Base-by-base conservation (phyloP, 2,113 vertebrate genomes). In the Takifugu flavidus region DNA sequence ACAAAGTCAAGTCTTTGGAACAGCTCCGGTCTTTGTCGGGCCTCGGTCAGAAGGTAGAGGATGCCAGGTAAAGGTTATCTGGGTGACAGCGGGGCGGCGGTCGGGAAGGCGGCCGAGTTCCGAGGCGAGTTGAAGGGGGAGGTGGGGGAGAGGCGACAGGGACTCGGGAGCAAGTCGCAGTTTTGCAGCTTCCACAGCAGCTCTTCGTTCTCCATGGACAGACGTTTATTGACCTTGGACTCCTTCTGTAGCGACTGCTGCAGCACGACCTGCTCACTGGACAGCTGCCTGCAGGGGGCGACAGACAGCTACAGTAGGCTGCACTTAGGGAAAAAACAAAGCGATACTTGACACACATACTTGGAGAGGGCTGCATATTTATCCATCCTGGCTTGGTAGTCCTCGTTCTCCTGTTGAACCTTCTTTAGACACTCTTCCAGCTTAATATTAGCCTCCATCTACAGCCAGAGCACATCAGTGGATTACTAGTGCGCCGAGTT, bases 171-270 rank as follows among this genome's bases (percentile, higher is more conserved):
- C 63, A 98, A 83, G 86, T 98, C 95, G 0, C 96, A 94, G 0
- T 98, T 98, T 78, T 99, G 95, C 53, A 99, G 82, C 72, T 98
- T 99, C 96, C 96, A 99, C 49, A 96, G 89, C 49, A 99, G 91
- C 84, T 99, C 97, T 84, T 99, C 97, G 0, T 99, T 99, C 88
- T 99, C 95, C 96, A 98, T 96, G 2, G 97, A 99, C 34, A 99
- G 86, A 0, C 96, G 92, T 70, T 99, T 99, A 86, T 98, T 98
- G 57, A 94, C 95, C 75, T 96, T 99, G 0, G 96, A 98, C 84
- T 98, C 95, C 49, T 96, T 96, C 83, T 98, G 94, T n/a, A 99
- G 78, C 0, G 94, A 96, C 85, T 96, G 93, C 82, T 98, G 97
- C 31, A 99, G 82, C 6, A 92, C 90, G 0, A 92, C 95, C 63